Evolutionary conservation across 2,888 invertebrate genomes (phyloP), one percentile per base, ranked within the genome.

Genomic region (Nomada goodeniana): DNA sequence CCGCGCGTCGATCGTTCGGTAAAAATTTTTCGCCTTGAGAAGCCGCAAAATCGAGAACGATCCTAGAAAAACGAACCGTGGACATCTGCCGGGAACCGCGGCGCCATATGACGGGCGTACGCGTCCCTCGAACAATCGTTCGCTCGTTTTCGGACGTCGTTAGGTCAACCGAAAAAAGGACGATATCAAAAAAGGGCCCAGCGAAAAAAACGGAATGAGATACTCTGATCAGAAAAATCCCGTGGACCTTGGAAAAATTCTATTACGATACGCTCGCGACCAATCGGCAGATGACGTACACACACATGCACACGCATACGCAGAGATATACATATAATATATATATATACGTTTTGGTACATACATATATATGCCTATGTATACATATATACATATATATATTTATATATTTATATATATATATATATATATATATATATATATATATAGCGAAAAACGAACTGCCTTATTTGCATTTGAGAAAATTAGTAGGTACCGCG

Each of bases 401-500:
- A 75, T 76, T 72, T 80, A 76, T 75, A 86, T 77, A 82, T 53
- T 10, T 20, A 53, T 20, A 2, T 53, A 53, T 79, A 80, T 83
- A 78, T 83, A 72, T 77, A 71, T 78, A 78, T 82, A 79, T 81
- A 75, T 77, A 74, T 77, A 67, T 78, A 82, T 57, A 75, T 76
- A 55, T 75, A 78, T 76, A 82, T 82, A 67, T 80, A 83, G 80
- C 83, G 74, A 81, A 86, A 83, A 77, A 78, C 84, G 80, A 84
- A 80, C 80, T 84, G 83, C 80, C 74, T 78, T 84, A 82, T 76
- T 86, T 85, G 85, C 84, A 81, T 74, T 82, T 84, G 79, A 84
- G 79, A 89, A 89, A 85, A 80, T 85, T 78, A 82, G 87, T 86
- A 87, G 90, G 95, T 97, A 98, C 98, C 97, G 97, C 97, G 95